A percentile compares a stretch with the other conserved stretches of the same genome.
Evolutionary conservation across 2,888 invertebrate species (phyloP).

Genomic region (Euzetes globulus): DNA sequence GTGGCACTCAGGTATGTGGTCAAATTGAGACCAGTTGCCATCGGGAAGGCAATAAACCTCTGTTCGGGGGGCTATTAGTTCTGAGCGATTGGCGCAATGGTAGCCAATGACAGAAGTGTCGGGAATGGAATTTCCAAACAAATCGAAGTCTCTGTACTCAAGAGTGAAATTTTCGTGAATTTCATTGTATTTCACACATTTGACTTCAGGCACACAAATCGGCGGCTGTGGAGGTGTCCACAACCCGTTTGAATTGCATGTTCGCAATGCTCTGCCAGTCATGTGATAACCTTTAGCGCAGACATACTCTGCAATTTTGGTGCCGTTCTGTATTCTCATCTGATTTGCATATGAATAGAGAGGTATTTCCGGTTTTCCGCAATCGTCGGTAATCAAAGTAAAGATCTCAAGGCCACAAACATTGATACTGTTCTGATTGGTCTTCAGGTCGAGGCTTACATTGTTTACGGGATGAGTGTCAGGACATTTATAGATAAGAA

Average conservation of each 20-base stretch:
- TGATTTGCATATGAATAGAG: constrained; percentile 26
- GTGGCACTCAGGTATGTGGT: not conserved
- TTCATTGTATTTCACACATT: not conserved
- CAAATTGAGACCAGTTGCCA: not conserved
- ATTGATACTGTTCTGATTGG: not conserved
- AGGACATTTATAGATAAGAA: not conserved
- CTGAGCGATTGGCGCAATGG: not conserved
- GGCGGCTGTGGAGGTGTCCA: not conserved
- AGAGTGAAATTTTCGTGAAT: not conserved
- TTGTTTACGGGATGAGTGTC: not conserved
- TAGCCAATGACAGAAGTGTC: not conserved
- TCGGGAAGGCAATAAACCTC: not conserved
- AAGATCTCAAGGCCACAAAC: constrained; percentile 32
- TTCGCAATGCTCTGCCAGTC: not conserved
- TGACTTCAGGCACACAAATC: constrained; percentile 17
- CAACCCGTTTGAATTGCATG: not conserved
- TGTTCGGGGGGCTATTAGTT: not conserved
- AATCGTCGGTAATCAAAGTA: not conserved
- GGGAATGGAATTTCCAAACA: constrained; percentile 14
- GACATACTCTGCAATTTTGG: constrained; percentile 28
- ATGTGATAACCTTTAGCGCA: constrained; percentile 26
- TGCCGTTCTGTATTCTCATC: constrained; percentile 13
- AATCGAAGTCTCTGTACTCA: constrained; percentile 14
- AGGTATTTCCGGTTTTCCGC: constrained; percentile 33
- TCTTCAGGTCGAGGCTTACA: not conserved